Conservation (phyloP, 2,113 vertebrate species). For the Campylomormyrus tamandua region DNA sequence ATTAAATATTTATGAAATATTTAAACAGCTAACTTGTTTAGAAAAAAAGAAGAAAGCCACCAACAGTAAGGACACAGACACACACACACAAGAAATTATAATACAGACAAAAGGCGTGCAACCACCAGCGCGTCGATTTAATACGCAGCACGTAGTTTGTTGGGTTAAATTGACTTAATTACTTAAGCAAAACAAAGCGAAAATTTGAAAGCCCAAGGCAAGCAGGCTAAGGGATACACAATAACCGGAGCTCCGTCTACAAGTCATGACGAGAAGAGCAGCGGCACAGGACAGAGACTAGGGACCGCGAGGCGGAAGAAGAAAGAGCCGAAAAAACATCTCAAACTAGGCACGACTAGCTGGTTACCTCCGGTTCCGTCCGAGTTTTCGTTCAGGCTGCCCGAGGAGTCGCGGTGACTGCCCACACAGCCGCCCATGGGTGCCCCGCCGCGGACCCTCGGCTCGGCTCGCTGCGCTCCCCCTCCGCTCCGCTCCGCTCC, state of each 20-base stretch:
- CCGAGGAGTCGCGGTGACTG: conserved; percentile 70
- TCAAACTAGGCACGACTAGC: conserved; percentile 5
- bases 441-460: conserved; percentile 22
- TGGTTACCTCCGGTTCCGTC: conserved; percentile 69
- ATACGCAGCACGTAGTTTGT: background rate
- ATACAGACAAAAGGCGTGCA: conserved; percentile 9
- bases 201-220: background rate
- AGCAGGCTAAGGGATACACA: background rate
- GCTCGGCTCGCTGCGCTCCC: conserved; percentile 18
- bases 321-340: conserved; percentile 5
- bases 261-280: background rate
- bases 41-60: background rate
- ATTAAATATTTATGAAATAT: conserved; percentile 2
- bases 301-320: conserved; percentile 5
- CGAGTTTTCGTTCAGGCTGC: conserved; percentile 70
- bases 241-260: background rate
- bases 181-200: background rate
- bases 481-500: conserved; percentile 17
- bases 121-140: background rate
- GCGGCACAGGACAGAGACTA: background rate
- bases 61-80: background rate
- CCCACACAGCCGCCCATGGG: conserved; percentile 75
- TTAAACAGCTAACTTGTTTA: background rate
- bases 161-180: background rate
- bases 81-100: background rate